phyloP scores from a whole-genome alignment of 1,140 invertebrate species.

The Drosophila varians region DNA sequence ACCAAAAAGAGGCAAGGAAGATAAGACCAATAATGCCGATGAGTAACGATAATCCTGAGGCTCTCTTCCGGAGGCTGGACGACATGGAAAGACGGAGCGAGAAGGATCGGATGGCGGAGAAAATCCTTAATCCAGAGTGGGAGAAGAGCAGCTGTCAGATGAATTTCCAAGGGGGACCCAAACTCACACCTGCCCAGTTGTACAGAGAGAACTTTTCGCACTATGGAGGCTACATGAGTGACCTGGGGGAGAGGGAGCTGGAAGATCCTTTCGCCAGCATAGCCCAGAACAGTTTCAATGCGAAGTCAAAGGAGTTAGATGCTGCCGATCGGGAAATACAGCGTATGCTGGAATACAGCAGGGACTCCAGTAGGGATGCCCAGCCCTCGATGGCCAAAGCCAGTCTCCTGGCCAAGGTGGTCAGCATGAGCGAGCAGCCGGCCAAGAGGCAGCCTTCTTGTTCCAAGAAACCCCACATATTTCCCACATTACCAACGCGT shows the following conservation, averaged over 20 bases:
- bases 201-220: background rate
- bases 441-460: background rate
- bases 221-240: background rate
- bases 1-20: background rate
- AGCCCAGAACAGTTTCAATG: background rate
- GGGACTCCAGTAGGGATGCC: background rate
- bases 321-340: constrained; percentile 25
- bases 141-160: background rate
- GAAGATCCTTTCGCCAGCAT: background rate
- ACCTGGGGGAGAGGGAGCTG: background rate
- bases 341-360: constrained; percentile 4
- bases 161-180: background rate
- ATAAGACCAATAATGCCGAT: background rate
- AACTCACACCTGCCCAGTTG: background rate
- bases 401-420: constrained; percentile 4
- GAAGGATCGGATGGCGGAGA: background rate
- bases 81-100: constrained; percentile 5
- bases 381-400: background rate
- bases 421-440: background rate
- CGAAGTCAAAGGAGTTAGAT: background rate
- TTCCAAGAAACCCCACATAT: background rate
- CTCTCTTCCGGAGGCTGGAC: constrained; percentile 7
- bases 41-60: background rate
- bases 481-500: background rate
- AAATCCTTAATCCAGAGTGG: background rate